Conservation (phyloP, 2,113 vertebrate genomes). For the Periophthalmus modestus region DNA sequence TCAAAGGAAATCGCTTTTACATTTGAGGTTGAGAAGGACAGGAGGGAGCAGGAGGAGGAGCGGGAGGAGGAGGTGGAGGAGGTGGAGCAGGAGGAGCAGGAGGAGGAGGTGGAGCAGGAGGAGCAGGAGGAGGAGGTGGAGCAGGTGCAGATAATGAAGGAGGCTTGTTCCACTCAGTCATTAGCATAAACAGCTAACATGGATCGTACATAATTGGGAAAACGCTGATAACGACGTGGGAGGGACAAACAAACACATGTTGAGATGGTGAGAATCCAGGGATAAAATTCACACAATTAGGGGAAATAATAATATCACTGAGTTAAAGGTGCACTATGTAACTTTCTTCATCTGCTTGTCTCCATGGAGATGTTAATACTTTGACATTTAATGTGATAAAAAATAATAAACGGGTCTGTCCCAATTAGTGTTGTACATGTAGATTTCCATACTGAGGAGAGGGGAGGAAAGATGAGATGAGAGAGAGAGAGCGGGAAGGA, state of each 20-base stretch:
- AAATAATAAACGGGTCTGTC: too few relatives aligned
- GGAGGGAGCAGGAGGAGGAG: too few relatives aligned
- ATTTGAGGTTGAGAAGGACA: background rate
- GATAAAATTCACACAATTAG: background rate
- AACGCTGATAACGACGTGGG: background rate
- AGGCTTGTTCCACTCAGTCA: background rate
- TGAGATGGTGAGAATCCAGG: too few relatives aligned
- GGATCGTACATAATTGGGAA: background rate
- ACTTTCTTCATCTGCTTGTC: too few relatives aligned
- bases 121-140: background rate
- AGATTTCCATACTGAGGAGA: too few relatives aligned
- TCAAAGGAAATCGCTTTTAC: conserved; percentile 13
- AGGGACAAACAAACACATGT: background rate
- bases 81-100: too few relatives aligned
- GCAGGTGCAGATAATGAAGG: background rate
- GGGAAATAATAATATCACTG: background rate
- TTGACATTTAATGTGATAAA: too few relatives aligned
- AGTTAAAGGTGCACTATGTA: background rate
- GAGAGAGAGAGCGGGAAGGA: too few relatives aligned
- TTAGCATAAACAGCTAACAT: background rate
- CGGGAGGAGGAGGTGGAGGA: too few relatives aligned
- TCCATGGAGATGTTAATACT: too few relatives aligned
- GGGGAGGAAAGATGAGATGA: too few relatives aligned
- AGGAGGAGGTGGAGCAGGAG: background rate
- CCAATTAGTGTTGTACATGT: too few relatives aligned